Base-by-base conservation (phyloP, 2,113 vertebrate species). In the Lipophrys pholis region DNA sequence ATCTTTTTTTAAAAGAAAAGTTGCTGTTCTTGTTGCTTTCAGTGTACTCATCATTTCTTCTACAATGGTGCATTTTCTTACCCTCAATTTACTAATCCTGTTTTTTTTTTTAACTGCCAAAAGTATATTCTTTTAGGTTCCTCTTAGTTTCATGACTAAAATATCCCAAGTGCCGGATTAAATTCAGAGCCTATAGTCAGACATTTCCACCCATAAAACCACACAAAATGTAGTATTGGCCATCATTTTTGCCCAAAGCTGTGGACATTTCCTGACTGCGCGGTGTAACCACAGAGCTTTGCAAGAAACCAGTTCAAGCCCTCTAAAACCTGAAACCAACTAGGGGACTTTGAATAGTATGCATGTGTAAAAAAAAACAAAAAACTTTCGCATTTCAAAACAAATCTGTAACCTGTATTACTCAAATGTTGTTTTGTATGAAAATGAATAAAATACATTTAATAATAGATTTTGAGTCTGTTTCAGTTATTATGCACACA, bases 181-280 rank as follows among this genome's bases (percentile, higher is more conserved):
- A 63, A 85, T 89, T 89, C 46, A 77, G 43, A 88, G 80, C 62
- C 66, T 11, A 58, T 86, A 69, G 93, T 95, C 91, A 81, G 85
- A 95, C 94, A 95, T 95, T 95, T 95, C 93, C 85, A 82, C 45
- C 53, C 38, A 36, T 73, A 59, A 87, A 81, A 83, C 70, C 82
- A 86, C 58, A 54, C 50, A 59, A 57, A 42, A 62, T 42, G 73
- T 74, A 79, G 82, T 76, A 69, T 67, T 82, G 81, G 69, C 51
- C 58, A 17, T 80, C 56, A 57, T 76, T 83, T 69, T 30, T 30
- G 64, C 73, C 72, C 43, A 30, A 58, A 56, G 41, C 54, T 82
- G 66, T 78, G 73, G 79, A 89, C 90, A 91, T 92, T 91, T 92
- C 90, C 65, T 84, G 62, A 63, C 74, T 68, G 54, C 68, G 49